Evolutionary conservation across 2,113 vertebrate species (phyloP), one percentile per base, ranked within the genome.

Genomic region (Oncorhynchus clarkii): DNA sequence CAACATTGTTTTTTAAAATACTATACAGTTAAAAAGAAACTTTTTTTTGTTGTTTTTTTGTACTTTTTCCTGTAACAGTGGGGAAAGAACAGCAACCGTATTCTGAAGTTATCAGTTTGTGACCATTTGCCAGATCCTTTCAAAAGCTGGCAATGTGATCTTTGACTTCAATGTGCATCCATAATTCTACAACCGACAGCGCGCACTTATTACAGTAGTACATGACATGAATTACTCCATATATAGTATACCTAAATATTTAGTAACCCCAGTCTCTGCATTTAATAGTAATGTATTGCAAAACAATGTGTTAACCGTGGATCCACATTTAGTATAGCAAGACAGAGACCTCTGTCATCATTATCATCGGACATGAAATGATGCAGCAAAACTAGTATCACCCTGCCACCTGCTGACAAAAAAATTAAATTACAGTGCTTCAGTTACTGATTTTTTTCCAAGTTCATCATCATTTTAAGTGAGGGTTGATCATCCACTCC

Each of bases 21-120:
- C 93, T 96, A 92, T 95, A 96, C 94, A 97, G 88, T 91, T 92
- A 92, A 93, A 95, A 92, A 93, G 84, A 75, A 89, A 93, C 92
- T 88, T 88, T 87, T 88, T 88, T 75, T 29, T 70, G 60, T 68
- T 77, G 85, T 88, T 8, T 54, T 54, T 90, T 81, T 92, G 90
- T 81, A 80, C 86, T 91, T 91, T 92, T 87, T 90, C 77, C 89
- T 92, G 93, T 93, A 94, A 95, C 94, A 88, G 88, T 82, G 92
- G 93, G 91, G 80, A 83, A 81, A 73, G 83, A 88, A 84, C 85
- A 92, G 85, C 87, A 89, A 92, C 87, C 80, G 76, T 83, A 81
- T 90, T 88, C 82, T 86, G 73, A 88, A 80, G 78, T 87, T 83
- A 39, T 89, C 85, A 88, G 89, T 78, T 74, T 81, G 22, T 87